These are phyloP conservation scores for Diuraphis noxia DNA, from an alignment of 1,140 invertebrate species.

Conservation along the genomic window DNA sequence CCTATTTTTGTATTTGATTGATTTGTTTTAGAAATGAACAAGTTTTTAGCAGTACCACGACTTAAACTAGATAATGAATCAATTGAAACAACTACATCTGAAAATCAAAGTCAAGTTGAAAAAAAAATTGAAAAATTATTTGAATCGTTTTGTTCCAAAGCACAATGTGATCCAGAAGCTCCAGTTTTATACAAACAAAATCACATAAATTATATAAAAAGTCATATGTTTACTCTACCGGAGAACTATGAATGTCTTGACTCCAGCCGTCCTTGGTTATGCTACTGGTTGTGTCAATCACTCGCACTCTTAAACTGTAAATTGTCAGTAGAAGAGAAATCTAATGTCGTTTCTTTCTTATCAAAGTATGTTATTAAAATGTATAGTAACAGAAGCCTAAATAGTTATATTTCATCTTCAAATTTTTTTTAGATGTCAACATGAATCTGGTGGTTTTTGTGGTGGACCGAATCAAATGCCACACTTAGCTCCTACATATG, in stretches of 20 bases:
- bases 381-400: neutral
- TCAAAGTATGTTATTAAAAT: slow-evolving; percentile 60
- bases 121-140: slow-evolving; percentile 68
- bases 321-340: slow-evolving; percentile 70
- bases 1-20: neutral
- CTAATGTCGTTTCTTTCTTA: slow-evolving; percentile 72
- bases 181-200: slow-evolving; percentile 68
- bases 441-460: slow-evolving; percentile 84
- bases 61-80: slow-evolving; percentile 34
- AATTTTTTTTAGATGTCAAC: slow-evolving; percentile 70
- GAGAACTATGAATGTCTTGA: slow-evolving; percentile 80
- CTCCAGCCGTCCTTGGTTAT: slow-evolving; percentile 91
- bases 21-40: slow-evolving; percentile 35
- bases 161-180: slow-evolving; percentile 63
- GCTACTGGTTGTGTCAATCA: slow-evolving; percentile 94
- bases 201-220: slow-evolving; percentile 73
- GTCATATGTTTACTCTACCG: slow-evolving; percentile 70
- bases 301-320: slow-evolving; percentile 78
- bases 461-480: slow-evolving; percentile 89
- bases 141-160: slow-evolving; percentile 65
- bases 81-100: slow-evolving; percentile 32
- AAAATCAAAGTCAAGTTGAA: slow-evolving; percentile 65
- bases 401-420: slow-evolving; percentile 1
- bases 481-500: slow-evolving; percentile 96
- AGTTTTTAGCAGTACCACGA: neutral